Conservation (phyloP, 2,888 invertebrate species). For the Polia nebulosa region DNA sequence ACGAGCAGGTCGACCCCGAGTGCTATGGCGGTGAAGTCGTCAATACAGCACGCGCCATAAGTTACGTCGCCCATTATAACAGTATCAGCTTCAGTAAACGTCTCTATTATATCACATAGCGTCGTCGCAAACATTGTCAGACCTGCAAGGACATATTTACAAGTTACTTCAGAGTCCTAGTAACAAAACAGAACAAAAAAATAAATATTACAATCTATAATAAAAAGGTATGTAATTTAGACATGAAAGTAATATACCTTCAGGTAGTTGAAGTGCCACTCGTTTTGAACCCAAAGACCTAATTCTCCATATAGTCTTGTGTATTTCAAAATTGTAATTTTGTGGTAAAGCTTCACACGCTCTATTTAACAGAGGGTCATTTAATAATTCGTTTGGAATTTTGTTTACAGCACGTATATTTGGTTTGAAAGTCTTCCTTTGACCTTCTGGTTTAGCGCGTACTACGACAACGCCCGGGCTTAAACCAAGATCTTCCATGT, state of each 20-base stretch:
- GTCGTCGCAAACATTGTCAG: slow-evolving; percentile 97
- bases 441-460: slow-evolving; percentile 93
- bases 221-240: too few relatives aligned
- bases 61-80: slow-evolving; percentile 99
- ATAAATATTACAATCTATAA: too few relatives aligned
- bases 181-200: not conserved
- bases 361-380: slow-evolving; percentile 93
- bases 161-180: not conserved
- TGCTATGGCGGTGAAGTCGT: slow-evolving; percentile 98
- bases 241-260: slow-evolving; percentile 90
- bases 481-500: slow-evolving; percentile 82
- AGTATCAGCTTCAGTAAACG: slow-evolving; percentile 96
- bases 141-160: slow-evolving; percentile 81
- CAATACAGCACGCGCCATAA: slow-evolving; percentile 99
- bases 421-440: slow-evolving; percentile 95
- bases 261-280: slow-evolving; percentile 99
- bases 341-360: slow-evolving; percentile 95
- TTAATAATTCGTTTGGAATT: slow-evolving; percentile 95
- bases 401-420: slow-evolving; percentile 93
- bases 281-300: slow-evolving; percentile 95
- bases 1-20: slow-evolving; percentile 97
- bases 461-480: slow-evolving; percentile 92
- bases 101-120: slow-evolving; percentile 97
- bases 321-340: slow-evolving; percentile 99
- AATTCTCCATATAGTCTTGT: slow-evolving; percentile 99